These are phyloP conservation scores for Suricata suricatta DNA, from an alignment of 2,113 vertebrate genomes.

Conservation along the genomic window DNA sequence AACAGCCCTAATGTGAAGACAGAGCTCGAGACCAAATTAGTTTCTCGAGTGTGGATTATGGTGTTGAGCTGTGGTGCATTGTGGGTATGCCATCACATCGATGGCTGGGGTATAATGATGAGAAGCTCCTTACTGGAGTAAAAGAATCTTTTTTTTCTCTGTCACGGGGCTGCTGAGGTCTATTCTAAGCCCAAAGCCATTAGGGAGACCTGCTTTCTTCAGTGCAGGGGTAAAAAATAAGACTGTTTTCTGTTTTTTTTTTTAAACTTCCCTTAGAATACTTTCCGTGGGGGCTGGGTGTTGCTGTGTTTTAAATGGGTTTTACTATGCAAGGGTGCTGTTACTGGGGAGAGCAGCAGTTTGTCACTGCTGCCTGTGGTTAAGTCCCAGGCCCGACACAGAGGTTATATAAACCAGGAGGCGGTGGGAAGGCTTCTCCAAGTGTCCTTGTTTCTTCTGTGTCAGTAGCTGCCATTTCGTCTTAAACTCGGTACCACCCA, in stretches of 20 bases:
- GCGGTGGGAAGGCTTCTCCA: neutral
- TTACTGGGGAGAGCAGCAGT: neutral
- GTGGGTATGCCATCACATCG: neutral
- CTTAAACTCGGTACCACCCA: neutral
- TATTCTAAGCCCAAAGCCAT: neutral
- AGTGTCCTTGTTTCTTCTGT: neutral
- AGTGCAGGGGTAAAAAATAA: neutral
- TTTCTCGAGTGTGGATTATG: accelerated
- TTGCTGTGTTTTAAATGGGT: neutral
- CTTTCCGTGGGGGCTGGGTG: neutral
- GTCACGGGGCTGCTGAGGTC: neutral
- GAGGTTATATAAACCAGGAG: neutral
- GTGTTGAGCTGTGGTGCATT: neutral
- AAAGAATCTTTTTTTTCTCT: neutral
- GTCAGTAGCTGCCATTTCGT: neutral
- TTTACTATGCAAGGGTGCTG: neutral
- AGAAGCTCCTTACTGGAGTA: neutral
- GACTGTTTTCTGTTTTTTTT: neutral
- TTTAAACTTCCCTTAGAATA: constrained; percentile 41
- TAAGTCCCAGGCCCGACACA: neutral
- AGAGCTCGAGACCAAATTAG: too few relatives aligned
- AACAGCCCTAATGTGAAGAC: neutral
- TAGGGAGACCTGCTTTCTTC: constrained; percentile 7
- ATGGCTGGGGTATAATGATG: neutral
- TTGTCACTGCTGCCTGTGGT: neutral